Percentiles rank a stretch among this genome's conserved stretches.
phyloP scores from a whole-genome alignment of 2,797 vertebrate genomes.

The Diceros bicornis region DNA sequence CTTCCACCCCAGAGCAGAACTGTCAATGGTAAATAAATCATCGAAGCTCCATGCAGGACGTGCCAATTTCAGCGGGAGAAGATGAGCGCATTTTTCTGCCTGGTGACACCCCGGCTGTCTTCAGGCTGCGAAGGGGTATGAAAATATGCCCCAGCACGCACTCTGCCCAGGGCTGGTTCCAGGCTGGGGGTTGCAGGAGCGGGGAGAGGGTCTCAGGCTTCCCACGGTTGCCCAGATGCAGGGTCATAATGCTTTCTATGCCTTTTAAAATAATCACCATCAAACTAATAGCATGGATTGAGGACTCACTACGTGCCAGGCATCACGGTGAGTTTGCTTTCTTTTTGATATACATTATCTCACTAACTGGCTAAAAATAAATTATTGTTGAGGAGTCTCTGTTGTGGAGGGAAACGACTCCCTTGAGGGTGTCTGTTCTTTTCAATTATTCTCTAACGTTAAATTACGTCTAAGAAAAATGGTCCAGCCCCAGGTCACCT shows the following conservation, averaged over 20 bases:
- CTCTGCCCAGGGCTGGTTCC: background rate
- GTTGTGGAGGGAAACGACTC: background rate
- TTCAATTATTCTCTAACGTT: background rate
- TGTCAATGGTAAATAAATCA: constrained; percentile 81
- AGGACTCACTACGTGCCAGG: background rate
- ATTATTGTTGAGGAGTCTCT: background rate
- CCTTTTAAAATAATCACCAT: background rate
- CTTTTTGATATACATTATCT: background rate
- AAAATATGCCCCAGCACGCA: constrained; percentile 12
- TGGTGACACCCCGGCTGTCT: constrained; percentile 35
- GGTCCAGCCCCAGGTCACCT: background rate
- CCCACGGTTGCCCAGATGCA: background rate
- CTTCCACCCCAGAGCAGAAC: constrained; percentile 70
- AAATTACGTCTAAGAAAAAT: background rate
- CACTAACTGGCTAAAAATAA: background rate
- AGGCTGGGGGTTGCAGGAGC: background rate
- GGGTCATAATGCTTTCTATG: background rate
- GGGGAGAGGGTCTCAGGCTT: background rate
- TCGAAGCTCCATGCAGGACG: accelerated
- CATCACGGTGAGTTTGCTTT: background rate
- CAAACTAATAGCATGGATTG: background rate
- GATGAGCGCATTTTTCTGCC: constrained; percentile 71
- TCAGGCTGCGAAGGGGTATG: background rate
- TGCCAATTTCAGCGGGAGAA: constrained; percentile 62
- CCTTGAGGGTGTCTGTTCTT: background rate